Conservation (phyloP, 2,113 vertebrate species). For the Colaptes auratus region DNA sequence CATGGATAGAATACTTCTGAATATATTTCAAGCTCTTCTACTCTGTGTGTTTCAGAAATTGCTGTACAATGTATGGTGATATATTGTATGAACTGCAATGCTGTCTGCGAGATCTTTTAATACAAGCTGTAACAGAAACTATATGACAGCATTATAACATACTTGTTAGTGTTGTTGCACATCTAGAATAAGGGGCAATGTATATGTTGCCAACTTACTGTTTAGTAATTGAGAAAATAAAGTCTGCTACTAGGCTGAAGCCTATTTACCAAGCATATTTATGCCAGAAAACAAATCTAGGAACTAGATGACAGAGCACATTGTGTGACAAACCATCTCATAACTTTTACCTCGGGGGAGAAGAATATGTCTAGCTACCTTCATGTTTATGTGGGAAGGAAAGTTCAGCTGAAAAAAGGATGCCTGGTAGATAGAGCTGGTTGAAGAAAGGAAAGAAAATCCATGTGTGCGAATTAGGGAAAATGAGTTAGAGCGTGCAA, state of each 20-base stretch:
- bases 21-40: neutral
- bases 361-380: neutral
- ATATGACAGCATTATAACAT: neutral
- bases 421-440: neutral
- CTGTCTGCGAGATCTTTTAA: neutral
- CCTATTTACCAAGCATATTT: neutral
- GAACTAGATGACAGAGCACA: rapidly evolving
- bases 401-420: neutral
- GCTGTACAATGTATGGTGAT: neutral
- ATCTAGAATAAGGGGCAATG: neutral
- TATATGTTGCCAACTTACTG: neutral
- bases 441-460: neutral
- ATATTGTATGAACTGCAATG: neutral
- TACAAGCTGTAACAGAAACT: neutral
- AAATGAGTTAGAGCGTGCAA: neutral
- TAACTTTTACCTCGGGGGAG: neutral
- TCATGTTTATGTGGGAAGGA: neutral
- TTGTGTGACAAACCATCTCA: neutral
- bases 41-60: neutral
- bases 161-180: neutral
- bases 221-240: neutral
- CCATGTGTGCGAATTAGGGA: neutral
- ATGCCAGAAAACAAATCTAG: neutral
- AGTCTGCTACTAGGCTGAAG: neutral
- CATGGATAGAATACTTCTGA: neutral